phyloP scores from a whole-genome alignment of 2,113 vertebrate species.

The Limnothrissa miodon region DNA sequence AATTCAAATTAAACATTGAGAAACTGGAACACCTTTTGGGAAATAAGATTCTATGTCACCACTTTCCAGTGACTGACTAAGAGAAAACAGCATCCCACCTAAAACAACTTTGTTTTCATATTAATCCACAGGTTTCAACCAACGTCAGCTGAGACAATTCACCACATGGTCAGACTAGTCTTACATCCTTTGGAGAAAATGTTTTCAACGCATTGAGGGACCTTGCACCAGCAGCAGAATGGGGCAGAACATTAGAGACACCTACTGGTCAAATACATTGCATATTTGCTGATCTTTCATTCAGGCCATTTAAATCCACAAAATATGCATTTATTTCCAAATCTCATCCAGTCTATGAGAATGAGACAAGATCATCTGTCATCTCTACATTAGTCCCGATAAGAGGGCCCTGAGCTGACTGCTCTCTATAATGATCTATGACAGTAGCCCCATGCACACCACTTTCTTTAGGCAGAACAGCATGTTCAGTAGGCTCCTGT shows the following conservation, averaged over 20 bases:
- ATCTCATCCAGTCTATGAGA: not conserved
- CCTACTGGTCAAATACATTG: not conserved
- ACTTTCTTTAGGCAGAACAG: no score
- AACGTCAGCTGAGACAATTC: not conserved
- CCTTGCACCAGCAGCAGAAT: not conserved
- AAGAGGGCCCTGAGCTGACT: no score
- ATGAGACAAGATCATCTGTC: not conserved
- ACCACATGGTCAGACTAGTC: not conserved
- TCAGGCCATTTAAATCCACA: not conserved
- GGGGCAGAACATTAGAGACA: not conserved
- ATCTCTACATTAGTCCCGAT: no score
- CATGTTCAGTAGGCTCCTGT: no score
- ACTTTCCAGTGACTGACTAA: not conserved
- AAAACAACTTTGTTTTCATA: not conserved
- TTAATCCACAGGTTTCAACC: not conserved
- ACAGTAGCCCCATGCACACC: no score
- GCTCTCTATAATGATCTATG: no score
- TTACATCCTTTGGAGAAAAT: not conserved
- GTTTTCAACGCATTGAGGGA: not conserved
- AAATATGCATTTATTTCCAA: not conserved
- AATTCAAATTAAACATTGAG: no score
- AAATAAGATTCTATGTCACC: not conserved
- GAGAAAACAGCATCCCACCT: not conserved
- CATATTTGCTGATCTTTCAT: not conserved
- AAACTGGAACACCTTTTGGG: not conserved